phyloP scores from a whole-genome alignment of 2,888 invertebrate genomes.

The Neoascia interrupta region DNA sequence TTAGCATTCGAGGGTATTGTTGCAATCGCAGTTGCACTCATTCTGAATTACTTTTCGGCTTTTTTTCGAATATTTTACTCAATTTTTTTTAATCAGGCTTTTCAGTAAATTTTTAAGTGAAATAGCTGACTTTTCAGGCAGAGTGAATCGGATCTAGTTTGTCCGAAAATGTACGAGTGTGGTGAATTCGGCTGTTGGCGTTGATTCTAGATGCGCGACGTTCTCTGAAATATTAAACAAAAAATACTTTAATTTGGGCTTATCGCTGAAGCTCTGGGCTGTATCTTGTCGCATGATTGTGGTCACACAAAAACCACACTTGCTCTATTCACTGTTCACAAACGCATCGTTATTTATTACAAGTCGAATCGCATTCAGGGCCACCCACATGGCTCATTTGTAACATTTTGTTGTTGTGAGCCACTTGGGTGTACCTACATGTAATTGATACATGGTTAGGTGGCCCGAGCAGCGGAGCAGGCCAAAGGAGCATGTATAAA shows the following conservation, averaged over 20 bases:
- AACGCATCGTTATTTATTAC: too few relatives aligned
- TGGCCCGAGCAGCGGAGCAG: too few relatives aligned
- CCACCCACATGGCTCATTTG: background rate
- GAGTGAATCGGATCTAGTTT: constrained; percentile 4
- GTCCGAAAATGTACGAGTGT: too few relatives aligned
- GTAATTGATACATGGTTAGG: too few relatives aligned
- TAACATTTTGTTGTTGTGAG: too few relatives aligned
- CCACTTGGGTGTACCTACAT: too few relatives aligned
- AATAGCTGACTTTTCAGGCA: constrained; percentile 43
- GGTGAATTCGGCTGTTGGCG: too few relatives aligned
- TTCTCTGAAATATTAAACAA: constrained; percentile 22
- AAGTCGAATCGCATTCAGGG: constrained; percentile 26
- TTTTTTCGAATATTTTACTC: constrained; percentile 5
- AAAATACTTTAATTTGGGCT: background rate
- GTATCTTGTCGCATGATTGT: too few relatives aligned
- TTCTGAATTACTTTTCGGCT: constrained; percentile 57
- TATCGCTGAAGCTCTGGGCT: too few relatives aligned
- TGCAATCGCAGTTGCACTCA: constrained; percentile 74
- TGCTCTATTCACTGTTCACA: too few relatives aligned
- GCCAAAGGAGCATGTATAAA: constrained; percentile 14
- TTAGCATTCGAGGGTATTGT: constrained; percentile 61
- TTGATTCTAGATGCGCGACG: background rate
- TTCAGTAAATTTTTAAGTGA: constrained; percentile 32
- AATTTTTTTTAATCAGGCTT: constrained; percentile 17
- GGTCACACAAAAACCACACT: too few relatives aligned